A percentile compares a stretch with the other conserved stretches of the same genome.
phyloP scores from a whole-genome alignment of 2,113 vertebrate species.

The Bagarius yarrelli region DNA sequence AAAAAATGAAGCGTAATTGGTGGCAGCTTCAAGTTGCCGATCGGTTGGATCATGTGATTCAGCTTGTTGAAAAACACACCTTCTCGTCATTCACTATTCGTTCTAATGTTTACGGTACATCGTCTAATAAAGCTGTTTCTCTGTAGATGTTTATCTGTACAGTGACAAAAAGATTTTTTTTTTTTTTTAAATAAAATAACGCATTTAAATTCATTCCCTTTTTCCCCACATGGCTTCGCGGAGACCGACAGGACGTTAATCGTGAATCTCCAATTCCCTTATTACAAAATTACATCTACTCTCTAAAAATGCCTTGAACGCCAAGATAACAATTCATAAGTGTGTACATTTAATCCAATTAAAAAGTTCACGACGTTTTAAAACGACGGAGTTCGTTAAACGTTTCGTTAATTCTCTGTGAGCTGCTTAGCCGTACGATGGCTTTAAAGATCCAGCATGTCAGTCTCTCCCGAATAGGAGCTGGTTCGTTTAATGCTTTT shows the following conservation, averaged over 20 bases:
- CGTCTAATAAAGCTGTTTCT: constrained; percentile 14
- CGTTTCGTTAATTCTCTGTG: neutral
- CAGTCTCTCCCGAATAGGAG: neutral
- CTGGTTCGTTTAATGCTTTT: constrained; percentile 19
- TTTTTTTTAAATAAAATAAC: constrained; percentile 5
- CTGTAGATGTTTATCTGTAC: neutral
- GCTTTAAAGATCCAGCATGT: neutral
- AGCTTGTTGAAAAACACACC: constrained; percentile 24
- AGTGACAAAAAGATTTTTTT: constrained; percentile 17
- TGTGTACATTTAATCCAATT: constrained; percentile 26
- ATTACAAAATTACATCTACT: constrained; percentile 17
- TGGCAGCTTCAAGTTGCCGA: constrained; percentile 10
- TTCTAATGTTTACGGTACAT: constrained; percentile 16
- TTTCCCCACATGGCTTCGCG: constrained; percentile 67
- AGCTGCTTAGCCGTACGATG: neutral
- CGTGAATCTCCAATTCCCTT: constrained; percentile 13
- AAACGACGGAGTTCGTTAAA: constrained; percentile 6
- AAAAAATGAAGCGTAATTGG: neutral
- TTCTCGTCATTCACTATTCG: constrained; percentile 19
- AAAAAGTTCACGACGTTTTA: neutral
- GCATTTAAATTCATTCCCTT: constrained; percentile 31
- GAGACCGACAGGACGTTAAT: constrained; percentile 62
- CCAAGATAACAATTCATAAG: neutral
- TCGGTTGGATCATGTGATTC: constrained; percentile 27
- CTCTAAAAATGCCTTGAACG: neutral